phyloP scores from a whole-genome alignment of 2,888 invertebrate species.

The Tolmerus cingulatus region DNA sequence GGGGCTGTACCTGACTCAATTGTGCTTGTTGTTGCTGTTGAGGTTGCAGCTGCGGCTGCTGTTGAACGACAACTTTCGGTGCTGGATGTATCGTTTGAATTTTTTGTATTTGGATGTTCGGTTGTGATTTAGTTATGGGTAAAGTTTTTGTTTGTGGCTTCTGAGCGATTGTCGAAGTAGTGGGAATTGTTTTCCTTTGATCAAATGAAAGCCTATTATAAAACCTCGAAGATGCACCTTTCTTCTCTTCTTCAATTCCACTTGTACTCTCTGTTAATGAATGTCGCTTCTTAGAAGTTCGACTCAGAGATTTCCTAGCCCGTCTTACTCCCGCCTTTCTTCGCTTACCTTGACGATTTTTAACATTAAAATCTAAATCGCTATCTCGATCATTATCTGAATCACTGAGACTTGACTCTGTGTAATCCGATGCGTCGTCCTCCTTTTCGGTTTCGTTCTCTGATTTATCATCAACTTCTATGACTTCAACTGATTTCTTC shows the following conservation, averaged over 20 bases:
- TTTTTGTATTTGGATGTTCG: constrained; percentile 48
- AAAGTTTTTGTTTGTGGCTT: constrained; percentile 13
- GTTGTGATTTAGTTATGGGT: constrained; percentile 46
- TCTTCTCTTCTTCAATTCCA: constrained; percentile 42
- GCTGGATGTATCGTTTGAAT: not conserved
- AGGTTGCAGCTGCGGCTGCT: constrained; percentile 1
- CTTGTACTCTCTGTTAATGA: constrained; percentile 42
- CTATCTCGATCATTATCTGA: constrained; percentile 68
- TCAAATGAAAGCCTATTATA: constrained; percentile 14
- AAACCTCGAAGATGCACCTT: not conserved
- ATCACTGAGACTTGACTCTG: constrained; percentile 66
- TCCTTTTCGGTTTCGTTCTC: constrained; percentile 55
- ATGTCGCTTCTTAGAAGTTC: constrained; percentile 45
- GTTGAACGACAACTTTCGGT: not conserved
- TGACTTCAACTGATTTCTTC: constrained; percentile 8
- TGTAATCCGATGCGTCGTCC: constrained; percentile 66
- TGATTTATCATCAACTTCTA: constrained; percentile 24
- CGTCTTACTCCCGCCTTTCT: constrained; percentile 51
- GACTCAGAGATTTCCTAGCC: constrained; percentile 48
- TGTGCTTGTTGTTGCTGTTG: not conserved
- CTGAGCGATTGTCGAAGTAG: constrained; percentile 40
- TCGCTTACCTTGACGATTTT: constrained; percentile 61
- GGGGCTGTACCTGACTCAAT: constrained; percentile 55
- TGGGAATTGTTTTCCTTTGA: constrained; percentile 44
- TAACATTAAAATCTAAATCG: constrained; percentile 71